phyloP scores from a whole-genome alignment of 2,797 vertebrate genomes.

The Rhinoraja longicauda region DNA sequence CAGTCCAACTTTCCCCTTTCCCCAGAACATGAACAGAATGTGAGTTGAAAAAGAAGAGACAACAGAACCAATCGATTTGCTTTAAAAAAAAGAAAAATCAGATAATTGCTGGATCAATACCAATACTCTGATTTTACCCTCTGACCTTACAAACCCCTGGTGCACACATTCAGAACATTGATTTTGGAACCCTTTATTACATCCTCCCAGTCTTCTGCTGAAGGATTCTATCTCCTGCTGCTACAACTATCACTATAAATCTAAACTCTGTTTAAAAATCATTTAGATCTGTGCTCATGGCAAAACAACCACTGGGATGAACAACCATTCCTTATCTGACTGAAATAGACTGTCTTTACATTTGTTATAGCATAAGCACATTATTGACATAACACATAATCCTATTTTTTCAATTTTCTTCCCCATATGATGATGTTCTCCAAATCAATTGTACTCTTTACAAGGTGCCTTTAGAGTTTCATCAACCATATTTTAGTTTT shows the following conservation, averaged over 20 bases:
- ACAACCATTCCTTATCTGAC: background rate
- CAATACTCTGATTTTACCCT: background rate
- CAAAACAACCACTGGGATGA: background rate
- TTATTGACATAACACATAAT: background rate
- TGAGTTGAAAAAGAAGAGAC: background rate
- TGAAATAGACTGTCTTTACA: background rate
- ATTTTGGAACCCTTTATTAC: constrained; percentile 10
- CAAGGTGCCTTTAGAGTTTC: background rate
- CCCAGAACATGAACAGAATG: background rate
- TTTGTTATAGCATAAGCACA: background rate
- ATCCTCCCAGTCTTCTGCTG: background rate
- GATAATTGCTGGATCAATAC: constrained; percentile 31
- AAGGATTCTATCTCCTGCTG: background rate
- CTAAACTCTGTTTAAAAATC: background rate
- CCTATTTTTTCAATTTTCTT: background rate
- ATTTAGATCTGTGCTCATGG: constrained; percentile 20
- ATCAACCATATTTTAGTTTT: background rate
- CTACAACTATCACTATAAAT: constrained; percentile 9
- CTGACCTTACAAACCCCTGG: background rate
- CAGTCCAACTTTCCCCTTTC: background rate
- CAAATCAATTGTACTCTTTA: background rate
- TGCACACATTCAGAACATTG: constrained; percentile 28
- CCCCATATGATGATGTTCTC: background rate
- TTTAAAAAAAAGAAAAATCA: background rate
- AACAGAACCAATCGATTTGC: background rate